Evolutionary conservation across 35 echinoderm and acorn worm genomes (phyloP).

Genomic region (Holothuria glaberrima): DNA sequence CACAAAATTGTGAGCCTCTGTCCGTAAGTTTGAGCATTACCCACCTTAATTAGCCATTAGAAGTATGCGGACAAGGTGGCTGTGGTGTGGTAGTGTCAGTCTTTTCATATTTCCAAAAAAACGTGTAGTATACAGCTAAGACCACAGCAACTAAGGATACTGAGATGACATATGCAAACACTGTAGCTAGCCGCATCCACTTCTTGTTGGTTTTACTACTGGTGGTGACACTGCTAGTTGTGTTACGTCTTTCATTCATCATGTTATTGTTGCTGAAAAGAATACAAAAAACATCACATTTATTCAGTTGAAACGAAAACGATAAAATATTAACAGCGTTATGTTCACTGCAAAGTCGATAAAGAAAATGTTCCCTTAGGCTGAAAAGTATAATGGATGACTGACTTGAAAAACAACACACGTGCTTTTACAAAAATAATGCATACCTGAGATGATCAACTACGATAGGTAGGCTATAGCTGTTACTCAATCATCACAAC

Average conservation of each 20-base stretch:
- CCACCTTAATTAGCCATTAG: background rate
- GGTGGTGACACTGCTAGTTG: slow-evolving; percentile 62
- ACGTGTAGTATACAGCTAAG: slow-evolving; percentile 95
- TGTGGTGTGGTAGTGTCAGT: background rate
- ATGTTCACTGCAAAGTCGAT: no score
- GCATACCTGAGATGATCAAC: no score
- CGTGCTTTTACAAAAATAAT: no score
- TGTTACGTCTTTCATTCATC: slow-evolving; percentile 71
- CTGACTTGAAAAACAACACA: no score
- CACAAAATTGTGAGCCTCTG: no score
- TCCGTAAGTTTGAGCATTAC: background rate
- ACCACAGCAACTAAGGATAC: slow-evolving; percentile 92
- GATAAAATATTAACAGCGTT: no score
- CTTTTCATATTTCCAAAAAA: slow-evolving; percentile 72
- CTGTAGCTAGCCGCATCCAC: slow-evolving; percentile 95
- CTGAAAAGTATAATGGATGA: no score
- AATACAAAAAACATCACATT: background rate
- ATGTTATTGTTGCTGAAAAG: slow-evolving; percentile 42
- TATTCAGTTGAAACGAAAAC: no score
- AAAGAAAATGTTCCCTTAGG: no score
- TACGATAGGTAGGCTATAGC: no score
- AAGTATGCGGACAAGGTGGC: background rate
- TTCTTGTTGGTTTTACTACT: slow-evolving; percentile 97
- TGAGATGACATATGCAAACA: slow-evolving; percentile 94
- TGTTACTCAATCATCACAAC: no score